A percentile compares a stretch with the other conserved stretches of the same genome.
Evolutionary conservation across 1,140 invertebrate species (phyloP).

Genomic region (Drosophila kanapiae): DNA sequence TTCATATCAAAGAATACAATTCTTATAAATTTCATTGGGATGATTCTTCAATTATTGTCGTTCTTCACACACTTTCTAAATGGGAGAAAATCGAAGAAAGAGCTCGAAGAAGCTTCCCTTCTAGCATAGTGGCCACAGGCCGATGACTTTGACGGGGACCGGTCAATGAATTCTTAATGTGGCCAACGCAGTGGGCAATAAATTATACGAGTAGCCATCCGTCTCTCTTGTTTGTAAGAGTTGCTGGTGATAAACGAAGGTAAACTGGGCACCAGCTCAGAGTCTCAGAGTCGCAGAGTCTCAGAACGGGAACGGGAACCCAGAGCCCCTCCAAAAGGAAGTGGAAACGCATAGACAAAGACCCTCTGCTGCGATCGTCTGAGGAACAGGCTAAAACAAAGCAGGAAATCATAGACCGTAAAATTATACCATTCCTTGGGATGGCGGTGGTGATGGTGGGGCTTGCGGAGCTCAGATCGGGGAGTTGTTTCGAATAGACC

Average conservation of each 20-base stretch:
- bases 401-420: constrained; percentile 80
- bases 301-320: constrained; percentile 41
- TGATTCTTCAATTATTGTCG: constrained; percentile 21
- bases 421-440: constrained; percentile 62
- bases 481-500: constrained; percentile 16
- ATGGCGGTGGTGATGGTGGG: constrained; percentile 5
- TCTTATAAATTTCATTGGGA: constrained; percentile 5
- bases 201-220: constrained; percentile 72
- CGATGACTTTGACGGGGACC: constrained; percentile 71
- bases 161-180: constrained; percentile 82
- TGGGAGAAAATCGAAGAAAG: constrained; percentile 40
- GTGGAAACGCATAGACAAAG: constrained; percentile 69
- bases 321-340: constrained; percentile 61
- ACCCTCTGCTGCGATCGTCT: constrained; percentile 42
- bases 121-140: constrained; percentile 59
- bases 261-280: constrained; percentile 14
- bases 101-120: constrained; percentile 55
- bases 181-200: constrained; percentile 67
- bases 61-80: constrained; percentile 60
- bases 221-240: constrained; percentile 18
- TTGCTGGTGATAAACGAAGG: constrained; percentile 56
- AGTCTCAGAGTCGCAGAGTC: background rate
- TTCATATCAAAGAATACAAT: background rate
- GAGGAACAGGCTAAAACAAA: constrained; percentile 69
- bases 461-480: background rate